Evolutionary conservation across 2,888 invertebrate genomes (phyloP).

Genomic region (Lordiphosa andalusiaca): DNA sequence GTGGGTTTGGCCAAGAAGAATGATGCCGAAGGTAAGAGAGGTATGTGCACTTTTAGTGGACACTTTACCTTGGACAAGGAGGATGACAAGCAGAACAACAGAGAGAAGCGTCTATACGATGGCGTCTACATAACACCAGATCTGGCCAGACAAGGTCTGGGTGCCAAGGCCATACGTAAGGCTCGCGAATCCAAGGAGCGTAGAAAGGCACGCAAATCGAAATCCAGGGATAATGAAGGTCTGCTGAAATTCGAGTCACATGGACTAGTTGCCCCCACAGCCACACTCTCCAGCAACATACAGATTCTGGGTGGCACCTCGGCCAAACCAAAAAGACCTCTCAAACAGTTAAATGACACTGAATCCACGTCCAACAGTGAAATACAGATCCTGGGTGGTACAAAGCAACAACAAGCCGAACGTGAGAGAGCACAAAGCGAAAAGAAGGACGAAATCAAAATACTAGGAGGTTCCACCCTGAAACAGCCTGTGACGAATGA

Average conservation of each 20-base stretch:
- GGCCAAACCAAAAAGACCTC: no score
- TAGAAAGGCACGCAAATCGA: no score
- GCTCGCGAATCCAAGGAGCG: neutral
- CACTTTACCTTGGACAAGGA: neutral
- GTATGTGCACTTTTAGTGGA: conserved; percentile 18
- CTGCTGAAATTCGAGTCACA: no score
- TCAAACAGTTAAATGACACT: neutral
- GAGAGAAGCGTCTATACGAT: neutral
- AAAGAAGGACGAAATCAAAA: conserved; percentile 7
- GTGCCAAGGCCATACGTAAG: neutral
- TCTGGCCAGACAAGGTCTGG: conserved; percentile 16
- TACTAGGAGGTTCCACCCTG: neutral
- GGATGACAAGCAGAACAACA: neutral
- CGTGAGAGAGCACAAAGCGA: conserved; percentile 1
- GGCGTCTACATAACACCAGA: conserved; percentile 22
- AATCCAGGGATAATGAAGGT: no score
- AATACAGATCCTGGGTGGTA: conserved; percentile 36
- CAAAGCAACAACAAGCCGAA: neutral
- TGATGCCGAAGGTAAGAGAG: conserved; percentile 1
- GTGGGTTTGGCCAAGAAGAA: conserved; percentile 12
- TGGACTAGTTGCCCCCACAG: no score
- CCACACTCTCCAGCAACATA: no score
- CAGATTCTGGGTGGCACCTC: no score
- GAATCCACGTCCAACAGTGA: neutral
- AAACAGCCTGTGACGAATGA: neutral